Percentiles rank a stretch among this genome's conserved stretches.
Evolutionary conservation across 2,113 vertebrate genomes (phyloP).

Genomic region (Cyanoderma ruficeps): DNA sequence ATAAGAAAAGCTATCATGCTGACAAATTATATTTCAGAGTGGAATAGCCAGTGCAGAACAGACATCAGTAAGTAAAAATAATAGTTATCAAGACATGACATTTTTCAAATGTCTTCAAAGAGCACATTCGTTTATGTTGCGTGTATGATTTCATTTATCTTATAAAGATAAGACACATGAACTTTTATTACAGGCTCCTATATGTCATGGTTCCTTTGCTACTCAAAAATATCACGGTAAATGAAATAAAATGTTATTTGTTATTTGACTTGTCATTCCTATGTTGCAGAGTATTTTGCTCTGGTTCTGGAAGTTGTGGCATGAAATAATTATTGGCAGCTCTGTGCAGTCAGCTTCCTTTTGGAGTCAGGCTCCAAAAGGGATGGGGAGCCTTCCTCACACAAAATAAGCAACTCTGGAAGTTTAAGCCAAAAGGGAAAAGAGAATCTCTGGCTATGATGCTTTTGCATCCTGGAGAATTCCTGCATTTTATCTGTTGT

Average conservation of each 20-base stretch:
- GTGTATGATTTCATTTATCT: constrained; percentile 53
- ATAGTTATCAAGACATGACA: constrained; percentile 27
- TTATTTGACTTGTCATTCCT: constrained; percentile 28
- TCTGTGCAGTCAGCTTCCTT: background rate
- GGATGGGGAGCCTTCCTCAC: background rate
- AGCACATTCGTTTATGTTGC: background rate
- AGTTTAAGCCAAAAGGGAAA: background rate
- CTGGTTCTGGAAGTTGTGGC: background rate
- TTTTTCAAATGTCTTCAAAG: constrained; percentile 57
- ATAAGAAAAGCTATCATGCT: background rate
- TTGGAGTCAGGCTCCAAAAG: background rate
- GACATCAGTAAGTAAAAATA: constrained; percentile 25
- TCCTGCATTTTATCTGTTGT: background rate
- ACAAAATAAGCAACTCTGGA: background rate
- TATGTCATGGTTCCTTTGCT: constrained; percentile 32
- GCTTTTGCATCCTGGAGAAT: background rate
- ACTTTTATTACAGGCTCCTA: constrained; percentile 14
- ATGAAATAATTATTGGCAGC: background rate
- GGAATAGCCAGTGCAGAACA: background rate
- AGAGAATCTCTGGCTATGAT: background rate
- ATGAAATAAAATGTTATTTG: constrained; percentile 73
- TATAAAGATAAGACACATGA: constrained; percentile 20
- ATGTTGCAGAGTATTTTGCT: background rate
- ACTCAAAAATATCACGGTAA: constrained; percentile 54
- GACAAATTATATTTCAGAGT: constrained; percentile 33